Percentiles rank a stretch among this genome's conserved stretches.
Evolutionary conservation across 2,113 vertebrate genomes (phyloP).

Genomic region (Phrynosoma blainvillii): DNA sequence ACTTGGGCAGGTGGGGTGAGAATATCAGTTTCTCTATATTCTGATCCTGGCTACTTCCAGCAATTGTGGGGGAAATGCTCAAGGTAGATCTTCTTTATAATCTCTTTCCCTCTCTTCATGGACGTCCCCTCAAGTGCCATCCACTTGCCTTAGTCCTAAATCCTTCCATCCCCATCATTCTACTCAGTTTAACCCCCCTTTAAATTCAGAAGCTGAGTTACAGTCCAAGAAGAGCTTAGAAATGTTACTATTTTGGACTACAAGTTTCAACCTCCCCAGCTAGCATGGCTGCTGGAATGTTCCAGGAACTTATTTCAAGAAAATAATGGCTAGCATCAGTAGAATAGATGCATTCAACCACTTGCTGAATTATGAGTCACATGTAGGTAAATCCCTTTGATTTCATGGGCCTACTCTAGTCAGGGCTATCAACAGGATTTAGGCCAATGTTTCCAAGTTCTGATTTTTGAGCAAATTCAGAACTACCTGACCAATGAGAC

Average conservation of each 20-base stretch:
- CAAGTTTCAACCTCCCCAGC: too few species aligned
- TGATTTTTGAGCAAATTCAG: background rate
- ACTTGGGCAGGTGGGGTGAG: too few species aligned
- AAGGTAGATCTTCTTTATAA: background rate
- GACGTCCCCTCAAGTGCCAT: background rate
- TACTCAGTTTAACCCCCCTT: background rate
- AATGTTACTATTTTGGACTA: too few species aligned
- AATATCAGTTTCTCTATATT: background rate
- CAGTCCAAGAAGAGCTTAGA: background rate
- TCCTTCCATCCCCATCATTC: background rate
- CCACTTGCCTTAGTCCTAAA: background rate
- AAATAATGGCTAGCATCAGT: too few species aligned
- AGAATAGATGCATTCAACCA: too few species aligned
- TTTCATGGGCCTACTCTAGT: too few species aligned
- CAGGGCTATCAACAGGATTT: too few species aligned
- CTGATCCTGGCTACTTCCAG: background rate
- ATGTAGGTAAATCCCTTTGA: too few species aligned
- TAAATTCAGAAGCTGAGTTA: background rate
- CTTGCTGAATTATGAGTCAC: too few species aligned
- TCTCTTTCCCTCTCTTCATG: background rate
- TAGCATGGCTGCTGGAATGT: too few species aligned
- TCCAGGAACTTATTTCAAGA: too few species aligned
- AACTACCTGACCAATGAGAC: background rate
- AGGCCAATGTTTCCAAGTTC: too few species aligned
- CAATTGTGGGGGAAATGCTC: background rate